Evolutionary conservation across 2,113 vertebrate genomes (phyloP).

Genomic region (Hemiscyllium ocellatum): DNA sequence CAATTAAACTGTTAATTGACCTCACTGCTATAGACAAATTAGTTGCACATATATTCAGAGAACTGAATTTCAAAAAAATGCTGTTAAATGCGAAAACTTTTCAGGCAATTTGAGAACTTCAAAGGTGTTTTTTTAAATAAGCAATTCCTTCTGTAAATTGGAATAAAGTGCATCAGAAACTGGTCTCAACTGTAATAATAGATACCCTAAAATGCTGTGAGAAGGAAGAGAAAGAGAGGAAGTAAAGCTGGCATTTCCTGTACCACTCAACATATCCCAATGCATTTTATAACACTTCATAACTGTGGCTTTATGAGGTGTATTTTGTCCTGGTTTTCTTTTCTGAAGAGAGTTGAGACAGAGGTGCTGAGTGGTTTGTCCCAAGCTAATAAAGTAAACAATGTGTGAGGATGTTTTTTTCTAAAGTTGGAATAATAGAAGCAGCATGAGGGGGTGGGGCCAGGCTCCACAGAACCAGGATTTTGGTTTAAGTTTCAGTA

Average conservation of each 20-base stretch:
- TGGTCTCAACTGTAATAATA: neutral
- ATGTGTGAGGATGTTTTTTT: too few relatives aligned
- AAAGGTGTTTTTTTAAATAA: neutral
- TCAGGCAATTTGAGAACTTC: neutral
- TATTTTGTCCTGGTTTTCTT: too few relatives aligned
- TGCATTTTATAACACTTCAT: neutral
- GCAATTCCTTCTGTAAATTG: neutral
- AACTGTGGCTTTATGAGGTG: too few relatives aligned
- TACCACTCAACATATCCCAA: neutral
- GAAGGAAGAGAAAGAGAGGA: neutral
- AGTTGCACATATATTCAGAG: neutral
- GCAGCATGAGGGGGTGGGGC: too few relatives aligned
- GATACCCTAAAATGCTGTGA: neutral
- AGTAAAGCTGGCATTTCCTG: neutral
- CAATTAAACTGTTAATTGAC: neutral
- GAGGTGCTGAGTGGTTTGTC: too few relatives aligned
- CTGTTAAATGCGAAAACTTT: neutral
- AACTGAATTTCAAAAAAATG: neutral
- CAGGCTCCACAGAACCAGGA: too few relatives aligned
- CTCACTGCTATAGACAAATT: neutral
- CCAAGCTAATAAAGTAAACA: too few relatives aligned
- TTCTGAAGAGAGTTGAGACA: too few relatives aligned
- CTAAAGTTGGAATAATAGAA: too few relatives aligned
- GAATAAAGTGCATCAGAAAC: neutral
- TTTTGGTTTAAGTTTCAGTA: too few relatives aligned